Conservation (phyloP, 2,888 invertebrate genomes). For the Chloroclysta siterata region DNA sequence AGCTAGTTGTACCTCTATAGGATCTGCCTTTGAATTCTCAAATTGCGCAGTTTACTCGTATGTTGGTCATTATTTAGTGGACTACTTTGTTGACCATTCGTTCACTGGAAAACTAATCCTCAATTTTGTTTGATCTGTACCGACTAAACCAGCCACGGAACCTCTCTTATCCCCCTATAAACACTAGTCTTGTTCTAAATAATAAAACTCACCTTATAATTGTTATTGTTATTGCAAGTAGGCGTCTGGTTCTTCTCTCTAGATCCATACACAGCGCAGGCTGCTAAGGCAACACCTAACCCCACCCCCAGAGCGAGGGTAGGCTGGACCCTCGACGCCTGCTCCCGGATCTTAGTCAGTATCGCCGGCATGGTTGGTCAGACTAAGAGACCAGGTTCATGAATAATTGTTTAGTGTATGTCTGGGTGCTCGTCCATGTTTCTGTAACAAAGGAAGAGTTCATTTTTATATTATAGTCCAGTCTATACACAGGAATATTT, state of each 20-base stretch:
- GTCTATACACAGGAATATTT: no score
- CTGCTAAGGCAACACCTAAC: slow-evolving; percentile 75
- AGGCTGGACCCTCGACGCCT: slow-evolving; percentile 75
- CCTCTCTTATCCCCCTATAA: no score
- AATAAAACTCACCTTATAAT: slow-evolving; percentile 69
- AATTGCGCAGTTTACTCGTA: no score
- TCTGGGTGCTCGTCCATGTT: slow-evolving; percentile 32
- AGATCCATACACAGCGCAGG: slow-evolving; percentile 72
- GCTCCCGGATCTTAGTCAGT: slow-evolving; percentile 76
- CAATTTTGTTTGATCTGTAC: no score
- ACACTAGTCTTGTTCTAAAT: not conserved
- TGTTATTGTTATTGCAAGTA: slow-evolving; percentile 74
- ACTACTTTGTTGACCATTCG: no score
- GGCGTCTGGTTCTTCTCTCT: slow-evolving; percentile 72
- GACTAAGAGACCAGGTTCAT: slow-evolving; percentile 24
- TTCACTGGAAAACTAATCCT: no score
- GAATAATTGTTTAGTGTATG: slow-evolving; percentile 21
- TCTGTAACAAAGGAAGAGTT: slow-evolving; percentile 34
- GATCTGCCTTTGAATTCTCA: no score
- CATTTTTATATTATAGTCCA: not conserved
- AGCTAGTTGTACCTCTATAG: no score
- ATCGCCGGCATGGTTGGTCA: slow-evolving; percentile 75
- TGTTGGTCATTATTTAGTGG: no score
- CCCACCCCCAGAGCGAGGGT: slow-evolving; percentile 75
- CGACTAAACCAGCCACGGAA: no score